phyloP scores from a whole-genome alignment of 2,888 invertebrate species.

The Meliscaeva auricollis region DNA sequence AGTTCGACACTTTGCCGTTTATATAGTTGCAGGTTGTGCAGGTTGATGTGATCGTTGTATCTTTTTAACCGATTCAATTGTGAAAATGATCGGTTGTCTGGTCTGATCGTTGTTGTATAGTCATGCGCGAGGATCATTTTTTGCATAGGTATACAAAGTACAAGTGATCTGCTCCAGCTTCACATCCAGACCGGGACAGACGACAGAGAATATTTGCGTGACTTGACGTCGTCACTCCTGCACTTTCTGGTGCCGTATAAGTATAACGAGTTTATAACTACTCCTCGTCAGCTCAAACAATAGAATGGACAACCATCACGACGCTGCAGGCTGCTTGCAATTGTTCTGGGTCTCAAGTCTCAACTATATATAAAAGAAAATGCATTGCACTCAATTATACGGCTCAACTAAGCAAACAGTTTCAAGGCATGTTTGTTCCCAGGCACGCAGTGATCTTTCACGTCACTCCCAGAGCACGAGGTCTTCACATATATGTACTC shows the following conservation, averaged over 20 bases:
- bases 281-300: too few species aligned
- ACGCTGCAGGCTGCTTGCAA: conserved; percentile 40
- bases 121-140: conserved; percentile 48
- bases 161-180: conserved; percentile 10
- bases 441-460: conserved; percentile 72
- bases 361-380: too few species aligned
- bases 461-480: conserved; percentile 43
- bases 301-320: conserved; percentile 41
- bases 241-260: neutral
- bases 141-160: too few species aligned
- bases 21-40: conserved; percentile 42
- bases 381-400: conserved; percentile 60
- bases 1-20: conserved; percentile 68
- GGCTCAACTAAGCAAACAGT: conserved; percentile 52
- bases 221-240: conserved; percentile 52
- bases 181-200: neutral
- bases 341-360: conserved; percentile 46
- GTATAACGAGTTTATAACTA: conserved; percentile 23
- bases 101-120: conserved; percentile 4
- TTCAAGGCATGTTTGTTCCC: conserved; percentile 60
- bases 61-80: conserved; percentile 55
- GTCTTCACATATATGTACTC: neutral
- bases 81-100: conserved; percentile 60
- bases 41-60: conserved; percentile 14
- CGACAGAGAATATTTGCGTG: conserved; percentile 57